Conservation (phyloP, 2,888 invertebrate species). For the Sarcophaga rosellei region DNA sequence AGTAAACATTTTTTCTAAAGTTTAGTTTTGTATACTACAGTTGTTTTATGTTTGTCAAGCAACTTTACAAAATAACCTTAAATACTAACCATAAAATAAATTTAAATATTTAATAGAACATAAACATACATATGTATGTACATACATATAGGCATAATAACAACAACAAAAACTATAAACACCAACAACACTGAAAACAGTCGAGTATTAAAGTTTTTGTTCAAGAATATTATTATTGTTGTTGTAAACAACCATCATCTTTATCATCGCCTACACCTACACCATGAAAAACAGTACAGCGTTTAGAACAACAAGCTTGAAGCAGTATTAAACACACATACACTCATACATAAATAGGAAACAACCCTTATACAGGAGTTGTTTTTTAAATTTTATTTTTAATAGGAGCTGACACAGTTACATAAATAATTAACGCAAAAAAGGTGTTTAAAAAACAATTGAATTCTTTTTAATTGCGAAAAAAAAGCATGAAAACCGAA, state of each 20-base stretch:
- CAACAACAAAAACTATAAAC: no score
- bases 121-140: background rate
- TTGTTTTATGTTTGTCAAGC: background rate
- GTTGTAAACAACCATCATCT: conserved; percentile 14
- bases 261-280: background rate
- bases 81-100: conserved; percentile 56
- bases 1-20: no score
- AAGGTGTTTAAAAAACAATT: conserved; percentile 9
- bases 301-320: background rate
- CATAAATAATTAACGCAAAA: conserved; percentile 47
- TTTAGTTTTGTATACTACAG: background rate
- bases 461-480: conserved; percentile 40
- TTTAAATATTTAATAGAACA: conserved; percentile 44
- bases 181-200: conserved; percentile 2
- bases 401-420: conserved; percentile 49
- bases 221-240: conserved; percentile 17
- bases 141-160: background rate
- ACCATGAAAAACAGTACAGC: background rate
- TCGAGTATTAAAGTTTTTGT: conserved; percentile 21
- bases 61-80: conserved; percentile 42
- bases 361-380: conserved; percentile 4
- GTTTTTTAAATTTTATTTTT: conserved; percentile 13
- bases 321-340: background rate
- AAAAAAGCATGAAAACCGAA: conserved; percentile 1
- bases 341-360: background rate